Evolutionary conservation across 2,888 invertebrate species (phyloP).

Genomic region (Lasius fuliginosus): DNA sequence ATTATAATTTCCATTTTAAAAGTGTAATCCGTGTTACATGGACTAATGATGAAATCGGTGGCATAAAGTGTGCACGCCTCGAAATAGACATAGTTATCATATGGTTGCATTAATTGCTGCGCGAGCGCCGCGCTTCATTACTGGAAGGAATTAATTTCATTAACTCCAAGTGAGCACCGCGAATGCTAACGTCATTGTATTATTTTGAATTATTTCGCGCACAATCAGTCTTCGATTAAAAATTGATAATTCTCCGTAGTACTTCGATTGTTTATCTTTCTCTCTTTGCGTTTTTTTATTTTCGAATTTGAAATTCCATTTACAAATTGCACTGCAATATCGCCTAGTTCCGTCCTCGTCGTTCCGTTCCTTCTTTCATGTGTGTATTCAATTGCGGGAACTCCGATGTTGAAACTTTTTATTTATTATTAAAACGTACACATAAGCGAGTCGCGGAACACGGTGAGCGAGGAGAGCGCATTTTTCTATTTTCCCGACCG

Average conservation of each 20-base stretch:
- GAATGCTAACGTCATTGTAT: slow-evolving; percentile 31
- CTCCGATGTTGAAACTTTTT: not conserved
- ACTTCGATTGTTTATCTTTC: not conserved
- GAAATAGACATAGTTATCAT: slow-evolving; percentile 13
- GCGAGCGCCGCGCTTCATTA: slow-evolving; percentile 9
- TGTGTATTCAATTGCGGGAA: slow-evolving; percentile 13
- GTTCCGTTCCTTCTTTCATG: not conserved
- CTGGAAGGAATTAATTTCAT: slow-evolving; percentile 46
- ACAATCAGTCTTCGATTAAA: slow-evolving; percentile 16
- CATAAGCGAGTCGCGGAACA: slow-evolving; percentile 1
- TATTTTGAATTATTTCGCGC: slow-evolving; percentile 44
- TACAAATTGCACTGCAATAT: not conserved
- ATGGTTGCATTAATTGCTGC: not conserved
- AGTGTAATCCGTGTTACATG: slow-evolving; percentile 31
- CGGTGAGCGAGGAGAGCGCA: slow-evolving; percentile 30
- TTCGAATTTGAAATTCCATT: slow-evolving; percentile 4
- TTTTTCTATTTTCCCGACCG: slow-evolving; percentile 62
- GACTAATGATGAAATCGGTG: slow-evolving; percentile 20
- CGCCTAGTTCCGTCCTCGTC: not conserved
- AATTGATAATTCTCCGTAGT: not conserved
- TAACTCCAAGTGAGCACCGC: slow-evolving; percentile 18
- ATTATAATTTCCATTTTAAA: slow-evolving; percentile 31
- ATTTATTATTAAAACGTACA: slow-evolving; percentile 42
- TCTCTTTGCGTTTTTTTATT: slow-evolving; percentile 20
- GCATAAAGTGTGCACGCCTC: slow-evolving; percentile 11